Conservation (phyloP, 2,888 invertebrate genomes). For the Acheta domesticus region DNA sequence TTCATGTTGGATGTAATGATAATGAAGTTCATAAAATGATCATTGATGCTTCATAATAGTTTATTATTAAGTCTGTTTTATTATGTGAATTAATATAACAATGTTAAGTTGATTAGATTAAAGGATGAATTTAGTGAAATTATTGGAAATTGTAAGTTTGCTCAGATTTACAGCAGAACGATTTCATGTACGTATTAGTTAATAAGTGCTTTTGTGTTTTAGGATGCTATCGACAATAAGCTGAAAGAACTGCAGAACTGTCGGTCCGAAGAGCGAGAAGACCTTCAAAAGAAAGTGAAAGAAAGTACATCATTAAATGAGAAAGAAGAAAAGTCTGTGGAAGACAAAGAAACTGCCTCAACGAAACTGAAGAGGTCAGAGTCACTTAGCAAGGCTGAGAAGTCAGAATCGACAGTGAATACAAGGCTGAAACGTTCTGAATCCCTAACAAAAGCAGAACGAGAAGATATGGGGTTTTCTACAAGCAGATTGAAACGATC, state of each 20-base stretch:
- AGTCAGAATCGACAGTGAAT: constrained; percentile 48
- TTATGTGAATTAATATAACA: too few relatives aligned
- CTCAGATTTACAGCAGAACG: too few relatives aligned
- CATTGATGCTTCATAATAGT: too few relatives aligned
- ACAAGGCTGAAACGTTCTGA: constrained; percentile 59
- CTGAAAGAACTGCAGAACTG: constrained; percentile 3
- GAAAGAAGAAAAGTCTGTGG: constrained; percentile 34
- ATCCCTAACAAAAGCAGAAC: constrained; percentile 56
- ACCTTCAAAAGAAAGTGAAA: constrained; percentile 38
- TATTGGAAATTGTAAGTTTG: too few relatives aligned
- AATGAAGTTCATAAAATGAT: too few relatives aligned
- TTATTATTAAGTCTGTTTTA: too few relatives aligned
- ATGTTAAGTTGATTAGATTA: too few relatives aligned
- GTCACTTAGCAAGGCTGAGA: constrained; percentile 49
- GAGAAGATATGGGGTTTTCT: constrained; percentile 43
- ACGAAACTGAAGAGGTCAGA: constrained; percentile 38
- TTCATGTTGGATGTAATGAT: too few relatives aligned
- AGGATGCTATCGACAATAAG: constrained; percentile 2
- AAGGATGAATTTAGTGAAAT: too few relatives aligned
- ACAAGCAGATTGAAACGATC: constrained; percentile 54
- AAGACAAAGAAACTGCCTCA: constrained; percentile 38
- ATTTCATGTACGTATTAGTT: too few relatives aligned
- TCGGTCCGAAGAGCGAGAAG: constrained; percentile 33
- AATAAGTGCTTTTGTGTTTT: not conserved
- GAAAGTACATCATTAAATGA: constrained; percentile 45